Base-by-base conservation (phyloP, 1,140 invertebrate species). In the Pentalonia nigronervosa region DNA sequence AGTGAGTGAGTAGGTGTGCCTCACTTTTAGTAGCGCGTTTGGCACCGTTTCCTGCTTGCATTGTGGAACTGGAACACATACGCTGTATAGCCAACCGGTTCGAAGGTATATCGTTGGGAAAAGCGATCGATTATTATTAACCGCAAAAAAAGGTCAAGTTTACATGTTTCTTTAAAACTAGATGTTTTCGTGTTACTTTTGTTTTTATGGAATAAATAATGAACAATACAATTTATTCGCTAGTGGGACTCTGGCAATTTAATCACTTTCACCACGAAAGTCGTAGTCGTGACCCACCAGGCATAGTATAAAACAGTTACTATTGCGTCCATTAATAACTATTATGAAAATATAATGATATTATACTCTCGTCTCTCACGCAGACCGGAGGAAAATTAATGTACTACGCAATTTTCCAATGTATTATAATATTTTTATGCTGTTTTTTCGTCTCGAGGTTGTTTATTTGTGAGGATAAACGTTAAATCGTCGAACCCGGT, bases 201-300 rank as follows among this genome's bases (percentile, higher is more conserved):
- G 30, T 36, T 56, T 88, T 47, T 48, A n/a, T 11, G 6, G 47
- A 34, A 88, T 34, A 36, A 89, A 53, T 89, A 89, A n/a, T 11
- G 36, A 56, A 41, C 8, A 56, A 6, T 14, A 53, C 7, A 53
- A 89, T 53, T 53, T 53, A 53, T 45, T 90, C 30, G 9, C 53
- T 36, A 47, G 87, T 45, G 14, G 53, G 21, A 45, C 21, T 60
- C 36, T 45, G 89, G 36, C 87, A 90, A 90, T 90, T 60, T 67
- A 90, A 90, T 90, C 53, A 90, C 89, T 90, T 90, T 90, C 89
- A 67, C 53, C 36, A 23, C 50, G 30, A 56, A 48, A 90, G 34
- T 60, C 53, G 7, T 34, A 60, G 36, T 90, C 56, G 89, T 90
- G 89, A 90, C 89, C 36, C 41, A 67, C 89, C 36, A 67, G 41